phyloP scores from a whole-genome alignment of 2,797 vertebrate species.

The Otus scops region DNA sequence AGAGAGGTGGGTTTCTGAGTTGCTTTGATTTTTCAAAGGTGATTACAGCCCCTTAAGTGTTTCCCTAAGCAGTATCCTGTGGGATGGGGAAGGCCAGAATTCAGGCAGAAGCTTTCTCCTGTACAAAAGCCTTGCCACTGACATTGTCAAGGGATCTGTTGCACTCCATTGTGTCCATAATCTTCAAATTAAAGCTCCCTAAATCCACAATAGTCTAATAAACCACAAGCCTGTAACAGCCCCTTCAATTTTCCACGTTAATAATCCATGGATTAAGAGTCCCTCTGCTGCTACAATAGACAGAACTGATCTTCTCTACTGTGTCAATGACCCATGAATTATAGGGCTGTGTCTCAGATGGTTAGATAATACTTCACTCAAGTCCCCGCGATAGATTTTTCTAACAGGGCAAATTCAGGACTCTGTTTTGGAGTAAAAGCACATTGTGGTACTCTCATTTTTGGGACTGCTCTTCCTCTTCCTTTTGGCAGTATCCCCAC shows the following conservation, averaged over 20 bases:
- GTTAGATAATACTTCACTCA: constrained; percentile 64
- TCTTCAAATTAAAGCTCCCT: constrained; percentile 61
- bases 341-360: constrained; percentile 53
- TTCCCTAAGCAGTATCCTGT: constrained; percentile 34
- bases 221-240: constrained; percentile 60
- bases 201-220: constrained; percentile 61
- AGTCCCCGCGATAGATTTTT: constrained; percentile 38
- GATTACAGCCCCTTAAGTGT: constrained; percentile 20
- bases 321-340: constrained; percentile 51
- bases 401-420: constrained; percentile 40
- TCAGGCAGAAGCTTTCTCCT: constrained; percentile 3
- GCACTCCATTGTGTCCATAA: constrained; percentile 20
- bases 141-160: constrained; percentile 57
- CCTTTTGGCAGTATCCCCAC: background rate
- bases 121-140: constrained; percentile 53
- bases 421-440: constrained; percentile 35
- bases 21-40: constrained; percentile 53
- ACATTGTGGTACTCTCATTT: background rate
- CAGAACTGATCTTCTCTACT: constrained; percentile 42
- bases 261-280: constrained; percentile 58
- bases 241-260: constrained; percentile 58
- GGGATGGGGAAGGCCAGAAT: background rate
- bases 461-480: background rate
- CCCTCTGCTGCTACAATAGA: constrained; percentile 41
- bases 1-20: background rate